These are phyloP conservation scores for Actinostola sp. DNA, from an alignment of 92 coral and sea anemone species.

Conservation along the genomic window DNA sequence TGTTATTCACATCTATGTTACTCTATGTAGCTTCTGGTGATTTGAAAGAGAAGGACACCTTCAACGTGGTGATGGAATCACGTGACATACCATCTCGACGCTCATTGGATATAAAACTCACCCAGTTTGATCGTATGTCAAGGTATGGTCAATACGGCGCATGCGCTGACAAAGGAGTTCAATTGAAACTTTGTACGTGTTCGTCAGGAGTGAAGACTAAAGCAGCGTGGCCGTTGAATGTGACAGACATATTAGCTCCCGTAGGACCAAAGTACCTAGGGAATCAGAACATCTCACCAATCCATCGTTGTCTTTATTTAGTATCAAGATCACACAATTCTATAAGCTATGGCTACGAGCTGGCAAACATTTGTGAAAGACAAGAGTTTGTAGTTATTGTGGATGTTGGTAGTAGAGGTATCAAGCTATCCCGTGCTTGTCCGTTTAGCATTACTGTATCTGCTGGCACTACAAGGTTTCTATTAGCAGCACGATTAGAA, in stretches of 20 bases:
- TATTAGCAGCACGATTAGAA: constrained; percentile 49
- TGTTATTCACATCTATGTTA: constrained; percentile 62
- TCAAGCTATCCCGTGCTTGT: constrained; percentile 44
- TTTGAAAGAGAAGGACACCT: constrained; percentile 57
- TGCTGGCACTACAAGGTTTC: constrained; percentile 42
- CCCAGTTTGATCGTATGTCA: constrained; percentile 61
- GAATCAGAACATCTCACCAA: background rate
- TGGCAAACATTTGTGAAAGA: constrained; percentile 44
- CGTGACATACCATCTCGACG: constrained; percentile 34
- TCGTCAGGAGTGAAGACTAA: constrained; percentile 1
- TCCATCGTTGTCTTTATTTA: constrained; percentile 40
- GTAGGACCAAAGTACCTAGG: background rate
- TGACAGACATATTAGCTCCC: constrained; percentile 1
- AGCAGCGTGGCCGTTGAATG: background rate
- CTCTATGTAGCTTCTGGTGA: constrained; percentile 67
- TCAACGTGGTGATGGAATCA: constrained; percentile 61
- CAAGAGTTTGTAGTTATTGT: constrained; percentile 13
- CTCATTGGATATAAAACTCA: constrained; percentile 56
- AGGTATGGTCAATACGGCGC: constrained; percentile 52
- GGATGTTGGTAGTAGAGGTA: constrained; percentile 15
- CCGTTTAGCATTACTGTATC: constrained; percentile 34
- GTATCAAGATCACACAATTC: constrained; percentile 45
- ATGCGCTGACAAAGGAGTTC: constrained; percentile 23
- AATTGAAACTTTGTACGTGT: constrained; percentile 38
- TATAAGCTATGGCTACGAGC: constrained; percentile 48